Conservation (phyloP, 1,140 invertebrate genomes). For the Agrypnia vestita region DNA sequence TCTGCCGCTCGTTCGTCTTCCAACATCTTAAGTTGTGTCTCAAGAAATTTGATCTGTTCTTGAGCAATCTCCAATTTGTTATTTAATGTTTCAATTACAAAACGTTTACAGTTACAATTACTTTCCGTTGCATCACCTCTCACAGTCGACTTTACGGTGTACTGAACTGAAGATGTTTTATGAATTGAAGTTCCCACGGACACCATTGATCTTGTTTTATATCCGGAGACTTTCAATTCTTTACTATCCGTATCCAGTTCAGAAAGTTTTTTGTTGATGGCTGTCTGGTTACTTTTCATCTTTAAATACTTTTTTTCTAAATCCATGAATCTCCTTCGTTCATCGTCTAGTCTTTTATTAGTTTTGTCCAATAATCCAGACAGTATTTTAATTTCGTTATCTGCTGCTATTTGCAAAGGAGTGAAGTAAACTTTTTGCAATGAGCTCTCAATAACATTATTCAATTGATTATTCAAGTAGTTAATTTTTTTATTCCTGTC, state of each 20-base stretch:
- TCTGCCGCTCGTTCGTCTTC: conserved; percentile 41
- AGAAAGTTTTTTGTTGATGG: conserved; percentile 6
- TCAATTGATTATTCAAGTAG: conserved; percentile 60
- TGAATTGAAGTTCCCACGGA: not conserved
- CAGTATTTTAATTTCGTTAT: conserved; percentile 45
- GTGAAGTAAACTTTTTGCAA: conserved; percentile 47
- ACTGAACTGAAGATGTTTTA: not conserved
- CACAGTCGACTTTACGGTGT: not conserved
- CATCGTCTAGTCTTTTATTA: conserved; percentile 42
- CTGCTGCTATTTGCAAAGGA: conserved; percentile 31
- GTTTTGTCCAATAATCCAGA: conserved; percentile 24
- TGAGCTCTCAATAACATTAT: conserved; percentile 39
- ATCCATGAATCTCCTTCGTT: conserved; percentile 23
- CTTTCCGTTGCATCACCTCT: not conserved
- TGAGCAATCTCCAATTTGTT: conserved; percentile 43
- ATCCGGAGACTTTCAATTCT: not conserved
- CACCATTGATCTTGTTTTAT: conserved; percentile 10
- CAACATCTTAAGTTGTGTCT: conserved; percentile 19
- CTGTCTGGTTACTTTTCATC: conserved; percentile 19
- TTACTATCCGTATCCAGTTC: conserved; percentile 16
- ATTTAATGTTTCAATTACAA: conserved; percentile 31
- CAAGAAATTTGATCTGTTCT: conserved; percentile 44
- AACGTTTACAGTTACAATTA: conserved; percentile 23
- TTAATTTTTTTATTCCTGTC: conserved; percentile 56
- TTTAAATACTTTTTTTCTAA: conserved; percentile 45